Base-by-base conservation (phyloP, 2,113 vertebrate species). In the Spermophilus dauricus region DNA sequence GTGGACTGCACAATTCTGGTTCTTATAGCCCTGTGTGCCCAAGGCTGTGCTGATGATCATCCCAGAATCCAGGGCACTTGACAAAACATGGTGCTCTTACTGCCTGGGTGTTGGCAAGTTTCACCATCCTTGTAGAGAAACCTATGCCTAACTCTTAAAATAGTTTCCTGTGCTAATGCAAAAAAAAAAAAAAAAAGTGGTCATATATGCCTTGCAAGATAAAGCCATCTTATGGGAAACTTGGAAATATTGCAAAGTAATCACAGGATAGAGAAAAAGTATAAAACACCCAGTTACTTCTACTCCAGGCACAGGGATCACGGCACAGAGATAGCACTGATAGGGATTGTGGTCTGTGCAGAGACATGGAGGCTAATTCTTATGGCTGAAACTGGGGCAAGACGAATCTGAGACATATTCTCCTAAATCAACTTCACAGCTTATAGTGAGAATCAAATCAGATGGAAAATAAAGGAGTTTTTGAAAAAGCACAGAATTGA, bases 331-430 rank as follows among this genome's bases (percentile, higher is more conserved):
- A 48, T 3, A 67, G 45, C 32, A 10, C 0, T n/a, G 37, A n/a
- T 45, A 28, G 69, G 11, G 53, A 4, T 17, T 1, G 0, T 28
- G 8, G 30, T 26, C 32, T n/a, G 22, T 6, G n/a, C 75, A 37
- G 30, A 28, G 48, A 16, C 4, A 0, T 6, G 82, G 70, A 80
- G 18, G 14, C 72, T 70, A 3, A 16, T 12, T 8, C 13, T 65
- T 3, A 16, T 4, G 14, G 4, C 32, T 56, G 10, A 34, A 34
- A 34, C 26, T 1, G 9, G 16, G 16, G 32, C 37, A 8, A n/a
- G n/a, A 30, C 7, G 24, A 4, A 24, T 45, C 14, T 32, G 53
- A 37, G 28, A 89, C 86, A 20, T 4, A 10, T 39, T 34, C 18
- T 9, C 30, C 26, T 48, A 63, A 69, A 69, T 39, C 48, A 20